These are phyloP conservation scores for Sisor rabdophorus DNA, from an alignment of 2,113 vertebrate species.

Conservation along the genomic window DNA sequence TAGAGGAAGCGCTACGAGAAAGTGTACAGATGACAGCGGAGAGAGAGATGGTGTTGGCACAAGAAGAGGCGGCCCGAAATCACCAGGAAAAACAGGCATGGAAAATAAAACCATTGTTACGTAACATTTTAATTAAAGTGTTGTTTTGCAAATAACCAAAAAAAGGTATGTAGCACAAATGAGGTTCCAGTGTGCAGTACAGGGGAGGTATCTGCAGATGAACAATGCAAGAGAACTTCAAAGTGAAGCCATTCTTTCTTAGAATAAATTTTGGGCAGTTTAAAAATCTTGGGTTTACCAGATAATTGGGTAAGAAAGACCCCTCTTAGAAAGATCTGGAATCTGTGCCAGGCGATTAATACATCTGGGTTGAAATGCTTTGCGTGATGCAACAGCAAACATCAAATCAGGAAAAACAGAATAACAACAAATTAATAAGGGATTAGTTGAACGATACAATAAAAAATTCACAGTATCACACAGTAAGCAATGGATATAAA, in stretches of 20 bases:
- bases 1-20: slow-evolving; percentile 97
- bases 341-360: neutral
- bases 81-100: slow-evolving; percentile 95
- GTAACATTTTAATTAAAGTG: neutral
- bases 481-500: neutral
- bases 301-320: neutral
- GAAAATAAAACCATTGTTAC: neutral
- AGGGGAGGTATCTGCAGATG: too few species aligned
- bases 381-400: neutral
- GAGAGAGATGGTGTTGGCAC: slow-evolving; percentile 96
- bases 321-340: neutral
- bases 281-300: too few species aligned
- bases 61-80: slow-evolving; percentile 93
- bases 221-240: neutral
- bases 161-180: neutral
- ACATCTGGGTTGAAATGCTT: neutral
- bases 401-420: neutral
- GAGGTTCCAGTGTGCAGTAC: too few species aligned
- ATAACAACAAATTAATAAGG: neutral
- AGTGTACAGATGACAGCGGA: slow-evolving; percentile 98
- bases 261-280: neutral
- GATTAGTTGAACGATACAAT: neutral
- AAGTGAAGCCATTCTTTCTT: neutral
- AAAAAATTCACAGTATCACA: neutral
- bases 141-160: neutral